Conservation (phyloP, 2,113 vertebrate genomes). For the Hypomesus transpacificus region DNA sequence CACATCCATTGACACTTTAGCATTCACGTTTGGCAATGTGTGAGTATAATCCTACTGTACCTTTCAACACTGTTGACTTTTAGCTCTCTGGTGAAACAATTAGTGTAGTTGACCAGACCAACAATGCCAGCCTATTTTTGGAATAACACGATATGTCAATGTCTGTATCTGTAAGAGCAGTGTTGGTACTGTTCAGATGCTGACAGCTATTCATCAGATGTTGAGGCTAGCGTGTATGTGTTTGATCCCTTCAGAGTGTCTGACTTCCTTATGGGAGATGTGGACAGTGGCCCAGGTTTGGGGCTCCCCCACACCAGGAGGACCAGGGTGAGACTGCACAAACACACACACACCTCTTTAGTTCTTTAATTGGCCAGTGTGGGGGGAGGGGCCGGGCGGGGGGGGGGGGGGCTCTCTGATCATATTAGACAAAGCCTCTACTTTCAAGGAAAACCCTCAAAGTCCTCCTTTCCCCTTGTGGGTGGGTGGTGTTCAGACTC, state of each 20-base stretch:
- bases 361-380: too few species aligned
- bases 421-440: conserved; percentile 43
- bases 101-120: neutral
- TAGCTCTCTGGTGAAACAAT: neutral
- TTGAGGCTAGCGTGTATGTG: neutral
- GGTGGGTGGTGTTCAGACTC: conserved; percentile 38
- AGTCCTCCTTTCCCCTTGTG: conserved; percentile 46
- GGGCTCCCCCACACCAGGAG: conserved; percentile 83
- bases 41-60: conserved; percentile 73
- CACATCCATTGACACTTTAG: conserved; percentile 90
- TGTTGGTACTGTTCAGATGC: too few species aligned
- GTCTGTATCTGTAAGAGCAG: neutral
- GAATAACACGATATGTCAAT: neutral
- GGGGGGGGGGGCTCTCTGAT: conserved; percentile 20
- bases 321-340: conserved; percentile 79
- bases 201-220: neutral
- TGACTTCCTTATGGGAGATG: conserved; percentile 99
- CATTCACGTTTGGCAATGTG: conserved; percentile 97
- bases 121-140: neutral
- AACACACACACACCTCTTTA: too few species aligned
- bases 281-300: conserved; percentile 85
- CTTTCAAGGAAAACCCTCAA: conserved; percentile 45
- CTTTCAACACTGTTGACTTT: conserved; percentile 37
- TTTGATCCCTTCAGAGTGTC: conserved; percentile 81
- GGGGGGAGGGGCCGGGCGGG: neutral